phyloP scores from a whole-genome alignment of 2,888 invertebrate genomes.

The Acronicta psi region DNA sequence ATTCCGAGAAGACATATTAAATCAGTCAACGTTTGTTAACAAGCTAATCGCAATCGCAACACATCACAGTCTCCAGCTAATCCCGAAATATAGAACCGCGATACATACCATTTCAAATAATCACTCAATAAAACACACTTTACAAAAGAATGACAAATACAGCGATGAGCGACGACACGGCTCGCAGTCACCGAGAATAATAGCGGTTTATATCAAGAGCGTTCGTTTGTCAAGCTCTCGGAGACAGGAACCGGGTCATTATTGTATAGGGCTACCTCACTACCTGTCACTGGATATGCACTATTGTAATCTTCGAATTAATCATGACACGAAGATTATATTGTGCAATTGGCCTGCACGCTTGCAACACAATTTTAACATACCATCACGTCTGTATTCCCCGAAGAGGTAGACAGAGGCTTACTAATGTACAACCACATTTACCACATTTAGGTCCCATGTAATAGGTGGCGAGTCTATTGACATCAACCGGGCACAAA shows the following conservation, averaged over 20 bases:
- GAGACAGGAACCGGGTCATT: constrained; percentile 41
- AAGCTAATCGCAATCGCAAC: no score
- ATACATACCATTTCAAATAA: constrained; percentile 38
- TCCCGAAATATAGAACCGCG: not conserved
- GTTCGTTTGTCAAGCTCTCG: constrained; percentile 28
- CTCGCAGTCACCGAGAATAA: constrained; percentile 47
- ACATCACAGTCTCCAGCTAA: no score
- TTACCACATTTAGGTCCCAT: no score
- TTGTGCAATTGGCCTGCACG: constrained; percentile 8
- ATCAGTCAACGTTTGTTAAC: no score
- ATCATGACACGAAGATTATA: constrained; percentile 17
- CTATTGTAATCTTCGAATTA: constrained; percentile 48
- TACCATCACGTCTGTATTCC: no score
- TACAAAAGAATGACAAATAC: constrained; percentile 22
- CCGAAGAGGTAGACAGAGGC: no score
- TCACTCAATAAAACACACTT: constrained; percentile 32
- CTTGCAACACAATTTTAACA: no score
- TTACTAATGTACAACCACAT: no score
- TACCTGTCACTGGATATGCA: constrained; percentile 43
- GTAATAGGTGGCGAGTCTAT: no score
- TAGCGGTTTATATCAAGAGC: constrained; percentile 10
- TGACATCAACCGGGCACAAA: no score
- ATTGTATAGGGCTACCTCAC: constrained; percentile 33
- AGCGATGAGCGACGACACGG: constrained; percentile 36
- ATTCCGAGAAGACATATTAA: no score